phyloP scores from a whole-genome alignment of 2,888 invertebrate genomes.

The Ormyrus labotus region DNA sequence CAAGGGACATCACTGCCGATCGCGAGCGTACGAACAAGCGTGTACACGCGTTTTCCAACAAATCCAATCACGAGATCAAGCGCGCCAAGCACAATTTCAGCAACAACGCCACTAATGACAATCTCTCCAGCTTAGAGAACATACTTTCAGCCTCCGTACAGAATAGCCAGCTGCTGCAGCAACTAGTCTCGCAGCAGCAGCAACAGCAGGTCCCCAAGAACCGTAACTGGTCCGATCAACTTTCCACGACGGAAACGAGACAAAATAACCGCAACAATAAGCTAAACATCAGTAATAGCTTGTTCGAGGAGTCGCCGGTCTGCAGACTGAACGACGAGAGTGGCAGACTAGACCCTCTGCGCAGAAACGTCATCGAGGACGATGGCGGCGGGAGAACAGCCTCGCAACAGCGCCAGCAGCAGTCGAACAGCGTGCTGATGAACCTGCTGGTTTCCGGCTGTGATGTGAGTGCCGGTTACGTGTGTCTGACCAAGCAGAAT shows the following conservation, averaged over 20 bases:
- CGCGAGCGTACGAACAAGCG: constrained; percentile 67
- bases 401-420: constrained; percentile 69
- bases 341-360: constrained; percentile 2
- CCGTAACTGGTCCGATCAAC: constrained; percentile 44
- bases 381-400: constrained; percentile 35
- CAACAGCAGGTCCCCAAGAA: constrained; percentile 1
- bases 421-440: constrained; percentile 90
- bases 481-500: constrained; percentile 81
- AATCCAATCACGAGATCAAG: constrained; percentile 64
- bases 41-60: constrained; percentile 63
- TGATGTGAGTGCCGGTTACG: constrained; percentile 94
- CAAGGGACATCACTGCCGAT: constrained; percentile 43
- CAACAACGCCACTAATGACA: constrained; percentile 75
- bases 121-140: constrained; percentile 57
- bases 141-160: constrained; percentile 53
- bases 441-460: constrained; percentile 97
- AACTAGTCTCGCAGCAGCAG: constrained; percentile 77
- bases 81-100: constrained; percentile 65
- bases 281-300: constrained; percentile 23
- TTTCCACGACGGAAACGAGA: background rate
- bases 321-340: constrained; percentile 29
- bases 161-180: constrained; percentile 78
- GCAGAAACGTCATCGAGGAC: constrained; percentile 27
- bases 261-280: constrained; percentile 3
- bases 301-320: constrained; percentile 30